These are phyloP conservation scores for Limnephilus marmoratus DNA, from an alignment of 2,888 invertebrate genomes.

Conservation along the genomic window DNA sequence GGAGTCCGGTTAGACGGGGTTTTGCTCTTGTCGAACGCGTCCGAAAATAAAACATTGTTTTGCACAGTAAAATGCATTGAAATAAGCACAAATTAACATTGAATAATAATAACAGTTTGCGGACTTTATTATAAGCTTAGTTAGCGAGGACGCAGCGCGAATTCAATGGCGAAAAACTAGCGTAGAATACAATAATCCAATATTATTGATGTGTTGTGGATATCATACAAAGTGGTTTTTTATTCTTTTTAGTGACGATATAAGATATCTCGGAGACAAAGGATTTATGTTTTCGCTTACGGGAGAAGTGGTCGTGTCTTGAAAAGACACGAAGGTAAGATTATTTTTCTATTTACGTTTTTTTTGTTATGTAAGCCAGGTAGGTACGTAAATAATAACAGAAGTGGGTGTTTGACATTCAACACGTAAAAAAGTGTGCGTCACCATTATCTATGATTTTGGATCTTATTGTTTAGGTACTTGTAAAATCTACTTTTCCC, in stretches of 20 bases:
- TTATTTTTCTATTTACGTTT: conserved; percentile 23
- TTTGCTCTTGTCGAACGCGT: not conserved
- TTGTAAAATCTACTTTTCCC: not conserved
- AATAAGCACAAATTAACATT: not conserved
- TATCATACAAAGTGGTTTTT: conserved; percentile 39
- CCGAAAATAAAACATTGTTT: not conserved
- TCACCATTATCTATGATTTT: not conserved
- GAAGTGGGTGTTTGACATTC: not conserved
- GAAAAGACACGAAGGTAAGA: conserved; percentile 45
- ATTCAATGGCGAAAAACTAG: conserved; percentile 44
- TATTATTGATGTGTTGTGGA: conserved; percentile 12
- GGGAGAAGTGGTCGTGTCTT: conserved; percentile 51
- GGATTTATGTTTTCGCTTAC: conserved; percentile 52
- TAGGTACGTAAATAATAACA: not conserved
- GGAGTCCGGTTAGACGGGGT: conserved; percentile 15
- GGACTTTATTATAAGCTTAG: conserved; percentile 20
- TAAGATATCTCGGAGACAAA: conserved; percentile 55
- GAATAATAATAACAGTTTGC: not conserved
- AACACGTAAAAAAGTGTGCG: conserved; percentile 10
- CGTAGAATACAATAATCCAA: not conserved
- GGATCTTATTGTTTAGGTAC: not conserved
- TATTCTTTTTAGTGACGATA: conserved; percentile 41
- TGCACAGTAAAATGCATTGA: not conserved
- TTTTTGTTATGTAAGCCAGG: conserved; percentile 27
- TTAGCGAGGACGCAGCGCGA: not conserved